Conservation (phyloP, 2,113 vertebrate species). For the Nothoprocta pentlandii region DNA sequence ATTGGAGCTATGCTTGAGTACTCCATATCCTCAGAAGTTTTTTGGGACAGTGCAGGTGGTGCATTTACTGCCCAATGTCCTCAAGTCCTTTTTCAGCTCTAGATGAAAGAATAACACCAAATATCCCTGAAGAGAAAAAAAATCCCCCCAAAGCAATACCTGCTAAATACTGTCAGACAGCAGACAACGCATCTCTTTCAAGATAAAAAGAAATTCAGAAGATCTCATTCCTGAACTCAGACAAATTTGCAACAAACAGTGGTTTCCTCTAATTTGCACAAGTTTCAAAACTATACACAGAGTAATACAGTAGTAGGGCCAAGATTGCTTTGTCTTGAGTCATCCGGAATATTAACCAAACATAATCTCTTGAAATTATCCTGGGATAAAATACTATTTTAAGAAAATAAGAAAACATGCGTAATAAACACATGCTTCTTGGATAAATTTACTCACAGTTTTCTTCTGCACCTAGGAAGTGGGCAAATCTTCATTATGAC, state of each 20-base stretch:
- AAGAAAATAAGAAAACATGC: neutral
- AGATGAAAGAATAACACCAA: neutral
- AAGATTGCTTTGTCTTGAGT: neutral
- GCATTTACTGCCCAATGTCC: accelerated
- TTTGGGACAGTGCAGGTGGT: neutral
- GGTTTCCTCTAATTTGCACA: neutral
- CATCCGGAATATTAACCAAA: neutral
- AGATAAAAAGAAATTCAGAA: neutral
- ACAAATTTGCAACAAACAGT: neutral
- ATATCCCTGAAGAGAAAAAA: neutral
- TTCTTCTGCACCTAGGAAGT: neutral
- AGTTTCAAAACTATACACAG: neutral
- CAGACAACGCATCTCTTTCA: neutral
- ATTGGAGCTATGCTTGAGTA: neutral
- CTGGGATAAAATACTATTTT: neutral
- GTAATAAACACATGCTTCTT: neutral
- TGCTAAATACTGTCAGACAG: neutral
- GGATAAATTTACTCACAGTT: neutral
- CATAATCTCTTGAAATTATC: neutral
- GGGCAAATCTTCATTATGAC: neutral
- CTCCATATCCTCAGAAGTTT: neutral
- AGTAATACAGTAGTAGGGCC: neutral
- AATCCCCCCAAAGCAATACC: neutral
- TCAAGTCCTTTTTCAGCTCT: neutral
- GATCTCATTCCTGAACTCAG: neutral